These are phyloP conservation scores for Colistium nudipinnis DNA, from an alignment of 2,113 vertebrate genomes.

Conservation along the genomic window DNA sequence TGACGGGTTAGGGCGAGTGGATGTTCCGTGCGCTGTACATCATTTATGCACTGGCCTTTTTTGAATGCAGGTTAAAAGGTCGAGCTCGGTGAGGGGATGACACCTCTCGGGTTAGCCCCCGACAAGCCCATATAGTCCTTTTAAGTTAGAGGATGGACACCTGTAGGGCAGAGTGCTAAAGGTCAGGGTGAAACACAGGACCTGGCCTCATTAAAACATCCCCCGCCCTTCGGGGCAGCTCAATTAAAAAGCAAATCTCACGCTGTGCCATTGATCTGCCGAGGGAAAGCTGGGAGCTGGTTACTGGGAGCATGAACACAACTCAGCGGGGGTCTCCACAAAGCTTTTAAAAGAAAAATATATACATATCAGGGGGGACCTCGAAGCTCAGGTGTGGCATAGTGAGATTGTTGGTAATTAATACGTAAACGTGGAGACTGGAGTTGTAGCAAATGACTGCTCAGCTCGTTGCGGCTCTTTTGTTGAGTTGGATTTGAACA, in stretches of 20 bases:
- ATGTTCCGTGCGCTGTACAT: not conserved
- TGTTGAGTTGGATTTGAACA: not conserved
- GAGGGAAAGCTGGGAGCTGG: conserved; percentile 45
- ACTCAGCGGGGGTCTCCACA: conserved; percentile 34
- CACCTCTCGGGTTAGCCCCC: conserved; percentile 53
- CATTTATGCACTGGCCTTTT: not conserved
- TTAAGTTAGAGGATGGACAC: conserved; percentile 77
- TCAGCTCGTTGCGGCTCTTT: not conserved
- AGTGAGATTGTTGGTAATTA: not conserved
- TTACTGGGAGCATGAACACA: conserved; percentile 32
- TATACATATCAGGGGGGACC: conserved; percentile 27
- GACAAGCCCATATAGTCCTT: conserved; percentile 66
- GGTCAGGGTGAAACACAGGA: conserved; percentile 77
- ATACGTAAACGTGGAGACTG: not conserved
- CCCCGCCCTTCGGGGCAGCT: conserved; percentile 66
- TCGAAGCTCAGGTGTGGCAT: conserved; percentile 9
- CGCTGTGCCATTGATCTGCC: conserved; percentile 74
- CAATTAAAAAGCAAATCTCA: conserved; percentile 76
- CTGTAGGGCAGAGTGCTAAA: conserved; percentile 73
- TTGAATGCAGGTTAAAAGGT: conserved; percentile 61
- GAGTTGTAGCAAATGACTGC: not conserved
- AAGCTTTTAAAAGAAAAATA: conserved; percentile 33
- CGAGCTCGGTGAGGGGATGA: conserved; percentile 38
- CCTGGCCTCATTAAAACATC: conserved; percentile 76
- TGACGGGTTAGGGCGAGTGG: not conserved